Base-by-base conservation (phyloP, 2,113 vertebrate genomes). In the Desmodus rotundus region DNA sequence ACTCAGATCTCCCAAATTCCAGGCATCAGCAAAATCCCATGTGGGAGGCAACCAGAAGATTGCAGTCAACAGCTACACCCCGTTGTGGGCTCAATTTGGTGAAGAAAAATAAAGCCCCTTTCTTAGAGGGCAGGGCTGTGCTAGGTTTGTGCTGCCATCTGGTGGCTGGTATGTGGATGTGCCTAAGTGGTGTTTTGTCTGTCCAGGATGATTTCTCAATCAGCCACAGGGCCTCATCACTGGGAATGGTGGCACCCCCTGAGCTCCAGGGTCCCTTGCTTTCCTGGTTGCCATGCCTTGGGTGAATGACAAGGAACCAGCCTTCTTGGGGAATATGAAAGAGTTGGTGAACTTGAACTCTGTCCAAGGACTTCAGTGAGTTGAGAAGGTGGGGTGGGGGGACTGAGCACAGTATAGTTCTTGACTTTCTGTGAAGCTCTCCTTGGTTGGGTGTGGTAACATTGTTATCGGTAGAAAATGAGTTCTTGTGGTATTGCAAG, bases 111-210 rank as follows among this genome's bases (percentile, higher is more conserved):
- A 94, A 95, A 93, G 87, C 41, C 31, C 56, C 94, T 93, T 91
- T 96, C 63, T 94, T 72, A 74, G 70, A 76, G 45, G 43, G 31
- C 54, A 86, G 67, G 58, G 47, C 73, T 54, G 81, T 43, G 15
- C 83, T 92, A 13, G 36, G 91, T 88, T 28, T 68, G 85, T 78
- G 91, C 95, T 97, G 95, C 96, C 97, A 95, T 38, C 97, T 97
- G 94, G 88, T 83, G 97, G 90, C 52, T 92, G 86, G 72, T 52
- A 91, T 91, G 96, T 47, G 61, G 33, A n/a, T 52, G 33, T 68
- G 67, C 76, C 77, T 7, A 28, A 72, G 26, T 11, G 9, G 3
- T 20, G 41, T 26, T 43, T 26, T 14, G 17, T 22, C 65, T 22
- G 33, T 70, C 33, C 50, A 17, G 67, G 43, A 78, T 50, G 56